Evolutionary conservation across 2,888 invertebrate genomes (phyloP), one percentile per base, ranked within the genome.

Genomic region (Laspeyria flexula): DNA sequence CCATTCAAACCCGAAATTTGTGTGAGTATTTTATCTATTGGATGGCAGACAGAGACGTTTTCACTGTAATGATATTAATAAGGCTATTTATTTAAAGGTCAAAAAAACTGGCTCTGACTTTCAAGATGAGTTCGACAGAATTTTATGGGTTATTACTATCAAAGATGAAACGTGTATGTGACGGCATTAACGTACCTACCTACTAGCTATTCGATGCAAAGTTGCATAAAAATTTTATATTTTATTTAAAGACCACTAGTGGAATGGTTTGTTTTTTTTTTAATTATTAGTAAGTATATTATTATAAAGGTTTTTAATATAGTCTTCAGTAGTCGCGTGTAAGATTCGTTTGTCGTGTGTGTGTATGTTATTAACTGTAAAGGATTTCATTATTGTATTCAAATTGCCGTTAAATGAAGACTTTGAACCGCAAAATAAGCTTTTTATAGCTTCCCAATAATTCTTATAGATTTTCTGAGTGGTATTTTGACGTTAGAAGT

Each of bases 51-150:
- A 67, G 71, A 45, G 62, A 60, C 63, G 47, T 74, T 71, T 73
- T 77, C 71, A 72, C 76, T 75, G 68, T 81, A 78, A 78, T 81
- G 75, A 78, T 81, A 76, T 79, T 81, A 82, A 83, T 84, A 82
- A 83, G 82, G 81, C 75, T 73, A 83, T 86, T 86, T 85, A 79
- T 83, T 79, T 83, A 87, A 88, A 88, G 85, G 89, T 88, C 86
- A 87, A 67, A 58, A 59, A 63, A 83, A 86, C 86, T 80, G 82
- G 86, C 77, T 83, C 56, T 66, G 70, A 75, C 79, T 82, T 83
- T 82, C 74, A 73, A 85, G 80, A 82, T 75, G 78, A 65, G 71
- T 66, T 75, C 73, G 50, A 71, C 72, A 71, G 60, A 69, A 65
- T 81, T 79, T 81, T 78, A 81, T 80, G 65, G 69, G 70, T 76